These are phyloP conservation scores for Seira ritae DNA, from an alignment of 2,888 invertebrate genomes.

Conservation along the genomic window DNA sequence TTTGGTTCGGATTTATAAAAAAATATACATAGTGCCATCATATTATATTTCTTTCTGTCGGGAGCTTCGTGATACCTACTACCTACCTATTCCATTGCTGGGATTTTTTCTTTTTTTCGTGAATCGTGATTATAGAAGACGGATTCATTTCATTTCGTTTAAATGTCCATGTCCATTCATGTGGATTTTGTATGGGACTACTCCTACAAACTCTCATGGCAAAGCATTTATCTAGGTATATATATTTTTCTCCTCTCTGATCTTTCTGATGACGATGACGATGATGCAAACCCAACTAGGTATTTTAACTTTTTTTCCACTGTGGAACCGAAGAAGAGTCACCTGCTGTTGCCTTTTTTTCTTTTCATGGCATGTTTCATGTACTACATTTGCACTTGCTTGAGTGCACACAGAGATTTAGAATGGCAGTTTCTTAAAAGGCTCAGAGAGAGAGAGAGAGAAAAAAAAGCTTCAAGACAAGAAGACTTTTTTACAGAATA, in stretches of 20 bases:
- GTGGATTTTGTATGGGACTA: not conserved
- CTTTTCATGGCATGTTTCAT: slow-evolving; percentile 47
- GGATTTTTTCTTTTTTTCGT: too few relatives aligned
- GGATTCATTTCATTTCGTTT: slow-evolving; percentile 11
- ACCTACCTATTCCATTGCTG: too few relatives aligned
- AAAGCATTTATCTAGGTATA: not conserved
- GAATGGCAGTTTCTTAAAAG: slow-evolving; percentile 68
- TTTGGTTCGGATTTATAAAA: not conserved
- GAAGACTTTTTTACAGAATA: slow-evolving; percentile 44
- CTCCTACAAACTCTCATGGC: not conserved
- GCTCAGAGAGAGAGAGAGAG: too few relatives aligned
- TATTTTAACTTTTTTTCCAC: not conserved
- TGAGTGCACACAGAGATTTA: slow-evolving; percentile 66
- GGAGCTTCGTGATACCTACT: too few relatives aligned
- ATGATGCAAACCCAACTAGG: too few relatives aligned
- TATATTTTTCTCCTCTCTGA: not conserved
- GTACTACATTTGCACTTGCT: slow-evolving; percentile 61
- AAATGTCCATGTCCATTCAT: not conserved
- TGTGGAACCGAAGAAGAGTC: slow-evolving; percentile 47
- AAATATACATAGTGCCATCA: not conserved
- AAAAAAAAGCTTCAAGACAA: slow-evolving; percentile 30
- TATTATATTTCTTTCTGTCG: not conserved
- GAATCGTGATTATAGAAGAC: not conserved
- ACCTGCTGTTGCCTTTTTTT: slow-evolving; percentile 57
- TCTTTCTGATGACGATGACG: not conserved